Base-by-base conservation (phyloP, 2,797 vertebrate genomes). In the Catostomus latipinnis region DNA sequence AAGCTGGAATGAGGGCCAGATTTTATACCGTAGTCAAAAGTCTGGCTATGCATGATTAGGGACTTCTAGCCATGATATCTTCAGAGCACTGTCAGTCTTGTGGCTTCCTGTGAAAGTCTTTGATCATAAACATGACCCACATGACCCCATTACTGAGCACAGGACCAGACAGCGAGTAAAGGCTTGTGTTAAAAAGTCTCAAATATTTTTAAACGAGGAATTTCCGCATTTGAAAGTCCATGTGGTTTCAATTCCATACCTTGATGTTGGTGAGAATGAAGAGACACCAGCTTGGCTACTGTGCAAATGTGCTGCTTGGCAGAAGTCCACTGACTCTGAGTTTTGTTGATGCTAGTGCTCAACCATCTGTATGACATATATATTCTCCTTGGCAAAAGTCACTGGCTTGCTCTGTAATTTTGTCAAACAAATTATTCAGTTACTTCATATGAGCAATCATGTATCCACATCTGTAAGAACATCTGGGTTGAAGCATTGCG, bases 131-230 rank as follows among this genome's bases (percentile, higher is more conserved):
- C 48, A 9, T 67, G 53, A 82, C 68, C 68, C n/a, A 4, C 11
- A 1, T 50, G 74, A 81, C 52, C 69, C 16, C 61, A 72, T 76
- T 56, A 61, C 70, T 48, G 45, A 67, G 56, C 8, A 9, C 9
- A 50, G 57, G 69, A 77, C 68, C 68, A 77, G 61, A 56, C 22
- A 56, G 46, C 43, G n/a, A 67, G 10, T 61, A 52, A 78, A 53
- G 50, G 61, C 54, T 65, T 12, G 66, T n/a, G 52, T 79, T 79
- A 72, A 65, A 57, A 49, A 57, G 16, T 16, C 70, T 65, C 60
- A 57, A 65, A 65, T 79, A 73, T 71, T 66, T 79, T 79, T 66
- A 66, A 79, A 66, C 8, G 13, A 79, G 77, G 77, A 57, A 66
- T 72, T 79, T 66, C 18, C 0, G 52, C 13, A 56, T 72, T 48